Conservation (phyloP, 2,888 invertebrate genomes). For the Nowickia ferox region DNA sequence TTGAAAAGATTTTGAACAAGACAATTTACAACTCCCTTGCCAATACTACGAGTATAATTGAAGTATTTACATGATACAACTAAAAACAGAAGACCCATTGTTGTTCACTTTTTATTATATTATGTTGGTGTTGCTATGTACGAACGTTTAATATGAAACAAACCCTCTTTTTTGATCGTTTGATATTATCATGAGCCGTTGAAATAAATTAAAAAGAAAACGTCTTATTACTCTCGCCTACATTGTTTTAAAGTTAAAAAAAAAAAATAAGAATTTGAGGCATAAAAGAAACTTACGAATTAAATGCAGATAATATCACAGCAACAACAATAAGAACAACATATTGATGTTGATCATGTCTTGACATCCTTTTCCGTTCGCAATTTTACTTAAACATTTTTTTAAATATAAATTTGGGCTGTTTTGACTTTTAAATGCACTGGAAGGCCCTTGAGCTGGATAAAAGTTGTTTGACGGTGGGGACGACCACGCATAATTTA, state of each 20-base stretch:
- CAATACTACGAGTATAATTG: neutral
- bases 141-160: slow-evolving; percentile 3
- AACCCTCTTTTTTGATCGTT: slow-evolving; percentile 50
- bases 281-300: slow-evolving; percentile 48
- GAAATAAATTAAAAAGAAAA: slow-evolving; percentile 25
- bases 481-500: slow-evolving; percentile 61
- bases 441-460: slow-evolving; percentile 63
- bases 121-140: slow-evolving; percentile 8
- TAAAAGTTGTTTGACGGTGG: slow-evolving; percentile 35
- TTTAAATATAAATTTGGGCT: slow-evolving; percentile 10
- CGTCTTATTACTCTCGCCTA: slow-evolving; percentile 55
- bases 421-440: slow-evolving; percentile 54
- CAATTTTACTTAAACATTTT: slow-evolving; percentile 27
- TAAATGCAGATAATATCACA: slow-evolving; percentile 65
- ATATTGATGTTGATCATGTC: slow-evolving; percentile 54
- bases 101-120: neutral
- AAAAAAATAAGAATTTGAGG: slow-evolving; percentile 7
- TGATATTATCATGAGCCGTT: slow-evolving; percentile 38
- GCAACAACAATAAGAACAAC: slow-evolving; percentile 25
- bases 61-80: slow-evolving; percentile 46
- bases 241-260: slow-evolving; percentile 19
- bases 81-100: slow-evolving; percentile 16
- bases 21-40: slow-evolving; percentile 14
- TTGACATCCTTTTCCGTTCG: slow-evolving; percentile 72
- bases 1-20: neutral